Percentiles rank a stretch among this genome's conserved stretches.
These are phyloP conservation scores for Mythimna impura DNA, from an alignment of 2,888 invertebrate genomes.

Conservation along the genomic window DNA sequence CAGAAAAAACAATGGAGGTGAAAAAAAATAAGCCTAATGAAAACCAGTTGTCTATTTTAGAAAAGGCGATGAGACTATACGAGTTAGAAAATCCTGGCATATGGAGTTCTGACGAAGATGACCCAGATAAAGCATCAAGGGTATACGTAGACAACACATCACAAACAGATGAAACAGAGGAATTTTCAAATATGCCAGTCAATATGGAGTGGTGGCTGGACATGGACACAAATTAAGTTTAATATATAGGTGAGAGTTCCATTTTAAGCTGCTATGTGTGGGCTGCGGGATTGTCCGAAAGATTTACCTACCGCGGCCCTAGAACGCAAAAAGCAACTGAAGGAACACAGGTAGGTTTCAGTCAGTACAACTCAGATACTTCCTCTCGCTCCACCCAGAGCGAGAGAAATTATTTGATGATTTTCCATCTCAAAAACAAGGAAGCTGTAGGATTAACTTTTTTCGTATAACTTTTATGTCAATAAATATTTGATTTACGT, in stretches of 20 bases:
- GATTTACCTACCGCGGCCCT: too few relatives aligned
- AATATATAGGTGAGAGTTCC: background rate
- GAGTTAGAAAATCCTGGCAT: constrained; percentile 39
- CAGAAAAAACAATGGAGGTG: background rate
- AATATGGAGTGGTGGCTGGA: constrained; percentile 7
- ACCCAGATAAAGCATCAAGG: constrained; percentile 16
- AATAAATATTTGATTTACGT: background rate
- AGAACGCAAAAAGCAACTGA: too few relatives aligned
- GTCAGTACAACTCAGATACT: too few relatives aligned
- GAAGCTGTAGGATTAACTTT: too few relatives aligned
- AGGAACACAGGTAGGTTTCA: too few relatives aligned
- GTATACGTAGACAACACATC: constrained; percentile 22
- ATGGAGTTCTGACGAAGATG: constrained; percentile 43
- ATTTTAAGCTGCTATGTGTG: background rate
- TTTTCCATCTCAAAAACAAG: too few relatives aligned
- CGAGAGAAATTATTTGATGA: too few relatives aligned
- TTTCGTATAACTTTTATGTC: too few relatives aligned
- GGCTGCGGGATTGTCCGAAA: too few relatives aligned
- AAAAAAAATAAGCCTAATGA: background rate
- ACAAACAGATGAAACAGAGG: constrained; percentile 23
- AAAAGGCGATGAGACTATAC: constrained; percentile 37
- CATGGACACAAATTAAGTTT: background rate
- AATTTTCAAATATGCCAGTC: constrained; percentile 33
- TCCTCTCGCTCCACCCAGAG: too few relatives aligned
- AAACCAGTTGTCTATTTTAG: constrained; percentile 34